These are phyloP conservation scores for Lepidurus apus DNA, from an alignment of 1,140 invertebrate genomes.

Conservation along the genomic window DNA sequence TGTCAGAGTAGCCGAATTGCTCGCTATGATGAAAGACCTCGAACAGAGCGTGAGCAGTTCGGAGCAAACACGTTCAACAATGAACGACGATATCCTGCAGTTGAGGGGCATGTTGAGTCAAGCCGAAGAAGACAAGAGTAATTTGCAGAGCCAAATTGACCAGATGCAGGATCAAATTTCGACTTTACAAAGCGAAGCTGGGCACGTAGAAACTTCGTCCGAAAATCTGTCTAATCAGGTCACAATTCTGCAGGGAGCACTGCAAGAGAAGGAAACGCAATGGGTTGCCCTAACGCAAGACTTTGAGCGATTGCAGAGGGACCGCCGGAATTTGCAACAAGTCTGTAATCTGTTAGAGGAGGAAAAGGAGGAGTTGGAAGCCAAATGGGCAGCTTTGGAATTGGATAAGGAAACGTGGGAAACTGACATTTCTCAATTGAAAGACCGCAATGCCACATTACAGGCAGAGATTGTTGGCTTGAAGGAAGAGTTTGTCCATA, in stretches of 20 bases:
- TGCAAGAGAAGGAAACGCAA: not conserved
- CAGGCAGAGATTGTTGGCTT: not conserved
- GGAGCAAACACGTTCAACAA: not conserved
- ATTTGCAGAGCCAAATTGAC: constrained; percentile 8
- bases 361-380: constrained; percentile 13
- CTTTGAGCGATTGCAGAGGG: not conserved
- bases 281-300: not conserved
- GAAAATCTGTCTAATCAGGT: not conserved
- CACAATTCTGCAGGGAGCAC: not conserved
- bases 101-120: not conserved
- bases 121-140: not conserved
- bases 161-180: not conserved
- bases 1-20: not conserved
- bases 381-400: constrained; percentile 21
- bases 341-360: constrained; percentile 19
- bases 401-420: not conserved
- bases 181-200: not conserved
- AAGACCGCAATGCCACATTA: not conserved
- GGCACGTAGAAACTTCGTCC: not conserved
- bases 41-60: not conserved
- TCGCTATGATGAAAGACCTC: not conserved
- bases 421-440: constrained; percentile 23
- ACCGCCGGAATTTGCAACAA: constrained; percentile 12
- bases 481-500: constrained; percentile 5
- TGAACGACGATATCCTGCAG: not conserved